phyloP scores from a whole-genome alignment of 2,888 invertebrate genomes.

The Xylophagus ater region DNA sequence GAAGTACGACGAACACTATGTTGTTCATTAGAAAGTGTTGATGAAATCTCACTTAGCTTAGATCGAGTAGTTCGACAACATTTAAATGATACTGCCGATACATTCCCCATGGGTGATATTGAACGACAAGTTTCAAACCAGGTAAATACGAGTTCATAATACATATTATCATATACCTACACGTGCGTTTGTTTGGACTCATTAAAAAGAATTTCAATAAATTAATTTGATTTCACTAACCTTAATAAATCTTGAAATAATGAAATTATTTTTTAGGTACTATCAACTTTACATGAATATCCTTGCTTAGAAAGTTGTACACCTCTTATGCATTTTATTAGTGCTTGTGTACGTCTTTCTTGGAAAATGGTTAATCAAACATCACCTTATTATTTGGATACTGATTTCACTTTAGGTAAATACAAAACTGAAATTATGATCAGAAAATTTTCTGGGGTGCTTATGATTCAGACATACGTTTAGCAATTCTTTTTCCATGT shows the following conservation, averaged over 20 bases:
- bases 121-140: conserved; percentile 55
- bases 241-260: no score
- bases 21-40: conserved; percentile 38
- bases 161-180: no score
- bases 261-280: conserved; percentile 47
- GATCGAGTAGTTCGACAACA: conserved; percentile 51
- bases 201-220: no score
- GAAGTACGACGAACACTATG: conserved; percentile 56
- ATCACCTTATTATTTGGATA: conserved; percentile 53
- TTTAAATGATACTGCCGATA: conserved; percentile 57
- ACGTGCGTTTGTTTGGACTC: background rate
- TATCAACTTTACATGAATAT: conserved; percentile 86
- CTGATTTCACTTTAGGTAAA: conserved; percentile 55
- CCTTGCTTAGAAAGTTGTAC: conserved; percentile 72
- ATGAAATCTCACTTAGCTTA: conserved; percentile 40
- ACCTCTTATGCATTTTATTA: conserved; percentile 67
- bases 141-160: no score
- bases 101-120: conserved; percentile 56
- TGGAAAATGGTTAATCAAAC: conserved; percentile 76
- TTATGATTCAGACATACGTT: no score
- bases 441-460: no score
- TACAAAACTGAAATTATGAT: background rate
- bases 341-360: conserved; percentile 72
- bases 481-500: no score
- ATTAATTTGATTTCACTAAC: conserved; percentile 27